These are phyloP conservation scores for Odontomachus brunneus DNA, from an alignment of 1,140 invertebrate genomes.

Conservation along the genomic window DNA sequence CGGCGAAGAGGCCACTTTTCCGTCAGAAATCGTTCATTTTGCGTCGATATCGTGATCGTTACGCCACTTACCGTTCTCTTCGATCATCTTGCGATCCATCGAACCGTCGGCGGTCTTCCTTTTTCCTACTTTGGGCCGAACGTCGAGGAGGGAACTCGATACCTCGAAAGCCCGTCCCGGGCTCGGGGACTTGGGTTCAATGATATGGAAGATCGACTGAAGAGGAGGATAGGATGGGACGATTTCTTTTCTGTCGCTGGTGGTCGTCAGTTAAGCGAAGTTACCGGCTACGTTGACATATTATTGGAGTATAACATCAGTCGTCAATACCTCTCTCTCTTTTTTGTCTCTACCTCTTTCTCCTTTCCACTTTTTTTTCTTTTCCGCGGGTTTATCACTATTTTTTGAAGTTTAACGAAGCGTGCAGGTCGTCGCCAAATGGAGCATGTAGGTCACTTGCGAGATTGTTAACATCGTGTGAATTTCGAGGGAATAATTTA, in stretches of 20 bases:
- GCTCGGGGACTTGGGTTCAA: conserved; percentile 44
- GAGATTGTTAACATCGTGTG: conserved; percentile 13
- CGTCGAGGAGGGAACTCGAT: conserved; percentile 53
- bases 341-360: background rate
- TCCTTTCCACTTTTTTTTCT: background rate
- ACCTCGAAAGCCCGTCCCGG: conserved; percentile 17
- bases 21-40: conserved; percentile 38
- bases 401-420: conserved; percentile 37
- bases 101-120: background rate
- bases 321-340: background rate
- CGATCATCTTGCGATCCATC: conserved; percentile 24
- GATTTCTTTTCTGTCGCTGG: conserved; percentile 42
- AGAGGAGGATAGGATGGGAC: conserved; percentile 36
- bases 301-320: conserved; percentile 9
- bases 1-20: background rate
- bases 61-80: conserved; percentile 40
- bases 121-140: conserved; percentile 43
- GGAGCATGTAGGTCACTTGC: background rate
- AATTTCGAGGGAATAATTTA: conserved; percentile 20
- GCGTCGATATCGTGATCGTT: conserved; percentile 31
- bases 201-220: conserved; percentile 53
- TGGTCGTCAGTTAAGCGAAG: conserved; percentile 25
- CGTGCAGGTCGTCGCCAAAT: background rate
- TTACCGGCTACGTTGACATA: background rate
- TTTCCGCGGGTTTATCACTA: background rate